phyloP scores from a whole-genome alignment of 2,113 vertebrate genomes.

The Sprattus sprattus region DNA sequence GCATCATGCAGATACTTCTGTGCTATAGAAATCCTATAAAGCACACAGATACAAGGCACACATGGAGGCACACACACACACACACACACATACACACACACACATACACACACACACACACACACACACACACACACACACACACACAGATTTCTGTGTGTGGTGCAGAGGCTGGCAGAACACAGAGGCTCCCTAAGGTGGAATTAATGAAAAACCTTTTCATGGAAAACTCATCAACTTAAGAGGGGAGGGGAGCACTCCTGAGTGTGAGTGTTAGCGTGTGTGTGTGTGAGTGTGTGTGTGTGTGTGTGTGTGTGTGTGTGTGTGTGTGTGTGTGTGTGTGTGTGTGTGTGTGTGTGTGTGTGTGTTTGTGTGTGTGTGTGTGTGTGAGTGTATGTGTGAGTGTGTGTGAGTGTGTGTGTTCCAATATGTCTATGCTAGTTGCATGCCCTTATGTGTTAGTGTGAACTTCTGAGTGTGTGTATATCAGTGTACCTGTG shows the following conservation, averaged over 20 bases:
- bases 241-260: conserved; percentile 66
- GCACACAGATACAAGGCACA: not conserved
- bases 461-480: not conserved
- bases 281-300: not conserved
- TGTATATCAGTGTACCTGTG: not conserved
- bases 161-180: conserved; percentile 62
- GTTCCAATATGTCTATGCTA: not conserved
- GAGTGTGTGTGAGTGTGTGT: not conserved
- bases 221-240: conserved; percentile 80
- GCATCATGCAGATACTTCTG: not conserved
- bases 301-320: conserved; percentile 53
- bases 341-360: not conserved
- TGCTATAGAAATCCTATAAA: not conserved
- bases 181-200: conserved; percentile 74
- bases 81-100: conserved; percentile 40
- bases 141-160: conserved; percentile 52
- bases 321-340: not conserved
- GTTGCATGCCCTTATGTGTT: not conserved
- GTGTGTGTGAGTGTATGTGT: not conserved
- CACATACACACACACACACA: conserved; percentile 37
- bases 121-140: conserved; percentile 44
- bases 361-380: not conserved
- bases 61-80: not conserved
- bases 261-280: conserved; percentile 29
- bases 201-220: conserved; percentile 81